Evolutionary conservation across 2,888 invertebrate species (phyloP).

Genomic region (Cylindroiulus punctatus): DNA sequence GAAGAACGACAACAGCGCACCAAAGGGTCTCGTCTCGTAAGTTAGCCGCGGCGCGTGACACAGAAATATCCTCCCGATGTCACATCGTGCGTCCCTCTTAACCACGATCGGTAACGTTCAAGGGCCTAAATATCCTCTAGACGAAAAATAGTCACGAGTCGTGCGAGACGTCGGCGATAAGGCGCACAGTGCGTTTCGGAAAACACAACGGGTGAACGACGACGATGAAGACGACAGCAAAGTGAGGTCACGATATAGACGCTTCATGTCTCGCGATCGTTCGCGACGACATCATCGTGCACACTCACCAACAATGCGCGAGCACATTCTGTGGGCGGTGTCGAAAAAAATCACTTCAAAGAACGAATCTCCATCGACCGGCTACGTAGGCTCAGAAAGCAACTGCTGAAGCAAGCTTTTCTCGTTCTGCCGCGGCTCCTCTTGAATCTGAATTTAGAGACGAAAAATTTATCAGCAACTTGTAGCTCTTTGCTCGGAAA

Average conservation of each 20-base stretch:
- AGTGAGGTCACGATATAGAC: neutral
- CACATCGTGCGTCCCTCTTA: neutral
- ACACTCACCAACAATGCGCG: neutral
- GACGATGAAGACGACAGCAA: neutral
- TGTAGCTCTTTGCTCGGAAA: no score
- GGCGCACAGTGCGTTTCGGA: neutral
- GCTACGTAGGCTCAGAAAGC: conserved; percentile 47
- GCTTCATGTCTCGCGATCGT: neutral
- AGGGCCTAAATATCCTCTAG: no score
- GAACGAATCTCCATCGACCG: neutral
- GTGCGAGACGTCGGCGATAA: neutral
- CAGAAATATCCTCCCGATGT: neutral
- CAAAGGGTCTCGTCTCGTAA: neutral
- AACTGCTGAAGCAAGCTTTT: conserved; percentile 47
- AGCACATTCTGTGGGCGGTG: neutral
- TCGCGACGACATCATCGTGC: neutral
- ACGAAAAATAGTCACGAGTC: no score
- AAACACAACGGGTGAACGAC: no score
- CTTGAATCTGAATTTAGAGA: neutral
- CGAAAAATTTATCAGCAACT: no score
- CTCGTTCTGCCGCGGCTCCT: conserved; percentile 31
- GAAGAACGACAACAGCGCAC: neutral
- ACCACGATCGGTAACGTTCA: no score
- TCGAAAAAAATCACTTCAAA: neutral
- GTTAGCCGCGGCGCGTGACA: neutral